Percentiles rank a stretch among this genome's conserved stretches.
Conservation (phyloP, 2,797 vertebrate species). For the Sorex maritimensis region DNA sequence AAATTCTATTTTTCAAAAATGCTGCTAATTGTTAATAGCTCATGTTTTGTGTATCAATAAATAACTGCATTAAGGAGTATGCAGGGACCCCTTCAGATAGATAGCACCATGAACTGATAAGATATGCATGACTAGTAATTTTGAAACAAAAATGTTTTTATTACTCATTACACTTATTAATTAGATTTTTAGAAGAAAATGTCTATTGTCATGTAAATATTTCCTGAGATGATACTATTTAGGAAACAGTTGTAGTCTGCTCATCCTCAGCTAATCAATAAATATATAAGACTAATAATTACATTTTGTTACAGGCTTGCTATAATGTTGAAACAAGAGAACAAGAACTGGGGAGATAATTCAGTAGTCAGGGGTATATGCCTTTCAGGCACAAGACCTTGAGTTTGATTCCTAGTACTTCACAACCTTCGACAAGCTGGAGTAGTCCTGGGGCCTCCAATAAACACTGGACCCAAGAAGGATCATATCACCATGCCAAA, state of each 20-base stretch:
- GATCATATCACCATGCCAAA: no score
- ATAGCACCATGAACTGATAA: background rate
- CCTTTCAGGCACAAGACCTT: no score
- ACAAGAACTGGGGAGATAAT: no score
- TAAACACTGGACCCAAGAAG: no score
- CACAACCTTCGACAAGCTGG: no score
- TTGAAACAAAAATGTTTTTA: constrained; percentile 12
- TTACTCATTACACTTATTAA: background rate
- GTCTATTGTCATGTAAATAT: background rate
- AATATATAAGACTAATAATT: background rate
- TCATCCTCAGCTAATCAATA: background rate
- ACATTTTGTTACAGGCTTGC: background rate
- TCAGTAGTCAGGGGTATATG: no score
- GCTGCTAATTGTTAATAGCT: background rate
- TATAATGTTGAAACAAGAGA: background rate
- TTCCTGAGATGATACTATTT: background rate
- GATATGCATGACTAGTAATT: background rate
- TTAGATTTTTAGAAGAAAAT: background rate
- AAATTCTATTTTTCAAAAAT: background rate
- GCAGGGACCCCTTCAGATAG: background rate
- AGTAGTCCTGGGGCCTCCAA: no score
- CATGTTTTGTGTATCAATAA: background rate
- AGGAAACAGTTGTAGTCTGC: background rate
- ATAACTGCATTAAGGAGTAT: background rate
- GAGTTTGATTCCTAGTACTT: no score